A percentile compares a stretch with the other conserved stretches of the same genome.
phyloP scores from a whole-genome alignment of 35 echinoderm and acorn worm genomes.

The Diadema setosum region DNA sequence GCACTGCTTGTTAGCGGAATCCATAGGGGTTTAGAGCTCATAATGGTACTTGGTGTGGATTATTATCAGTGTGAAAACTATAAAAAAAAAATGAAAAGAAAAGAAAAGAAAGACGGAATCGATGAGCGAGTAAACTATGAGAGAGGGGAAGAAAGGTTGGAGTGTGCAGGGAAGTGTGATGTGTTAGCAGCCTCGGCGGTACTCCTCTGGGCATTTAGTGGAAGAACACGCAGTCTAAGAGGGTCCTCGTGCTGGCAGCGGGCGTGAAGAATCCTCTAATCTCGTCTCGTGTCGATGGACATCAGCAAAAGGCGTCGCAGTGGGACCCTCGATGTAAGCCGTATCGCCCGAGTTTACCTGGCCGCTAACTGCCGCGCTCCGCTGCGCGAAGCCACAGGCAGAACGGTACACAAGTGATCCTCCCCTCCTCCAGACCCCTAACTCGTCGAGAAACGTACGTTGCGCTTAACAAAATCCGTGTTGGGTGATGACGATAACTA shows the following conservation, averaged over 20 bases:
- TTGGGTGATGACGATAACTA: too few relatives aligned
- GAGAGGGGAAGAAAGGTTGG: neutral
- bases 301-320: neutral
- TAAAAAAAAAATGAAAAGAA: too few relatives aligned
- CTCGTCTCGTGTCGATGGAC: slow-evolving; percentile 3
- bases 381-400: neutral
- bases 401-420: neutral
- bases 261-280: slow-evolving; percentile 6
- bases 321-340: neutral
- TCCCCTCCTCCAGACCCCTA: neutral
- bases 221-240: neutral
- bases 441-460: too few relatives aligned
- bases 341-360: too few relatives aligned
- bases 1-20: neutral
- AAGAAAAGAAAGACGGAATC: too few relatives aligned
- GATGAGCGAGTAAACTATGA: neutral
- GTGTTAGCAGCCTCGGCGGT: neutral
- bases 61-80: too few relatives aligned
- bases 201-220: neutral
- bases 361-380: too few relatives aligned
- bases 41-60: slow-evolving; percentile 1
- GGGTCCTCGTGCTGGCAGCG: neutral
- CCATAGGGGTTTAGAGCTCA: neutral
- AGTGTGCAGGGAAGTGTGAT: neutral
- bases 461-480: too few relatives aligned